Evolutionary conservation across 2,888 invertebrate genomes (phyloP).

Genomic region (Eudemis profundana): DNA sequence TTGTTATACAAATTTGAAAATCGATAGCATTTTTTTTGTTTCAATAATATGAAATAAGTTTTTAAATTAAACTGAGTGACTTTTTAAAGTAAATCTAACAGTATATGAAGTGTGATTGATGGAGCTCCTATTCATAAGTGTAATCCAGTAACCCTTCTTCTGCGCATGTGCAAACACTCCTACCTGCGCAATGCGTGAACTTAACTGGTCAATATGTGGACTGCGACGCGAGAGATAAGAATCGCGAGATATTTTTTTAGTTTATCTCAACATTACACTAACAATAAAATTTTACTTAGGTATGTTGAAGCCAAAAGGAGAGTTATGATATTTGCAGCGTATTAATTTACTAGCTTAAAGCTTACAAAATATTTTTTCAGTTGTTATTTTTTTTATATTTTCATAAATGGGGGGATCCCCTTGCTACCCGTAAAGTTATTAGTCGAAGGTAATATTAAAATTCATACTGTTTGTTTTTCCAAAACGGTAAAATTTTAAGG

Average conservation of each 20-base stretch:
- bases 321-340: too few relatives aligned
- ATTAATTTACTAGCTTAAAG: too few relatives aligned
- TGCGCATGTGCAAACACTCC: conserved; percentile 65
- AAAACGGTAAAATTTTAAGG: too few relatives aligned
- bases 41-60: not conserved
- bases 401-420: too few relatives aligned
- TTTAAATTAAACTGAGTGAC: not conserved
- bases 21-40: not conserved
- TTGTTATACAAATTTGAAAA: not conserved
- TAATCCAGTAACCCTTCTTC: conserved; percentile 40
- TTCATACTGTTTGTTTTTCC: too few relatives aligned
- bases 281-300: too few relatives aligned
- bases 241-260: conserved; percentile 42
- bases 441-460: too few relatives aligned
- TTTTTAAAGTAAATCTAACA: not conserved
- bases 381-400: too few relatives aligned
- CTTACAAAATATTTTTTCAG: too few relatives aligned
- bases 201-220: conserved; percentile 62
- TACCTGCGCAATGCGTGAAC: conserved; percentile 63
- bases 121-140: not conserved
- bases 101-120: conserved; percentile 1
- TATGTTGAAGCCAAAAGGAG: too few relatives aligned
- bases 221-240: conserved; percentile 54
- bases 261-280: not conserved
- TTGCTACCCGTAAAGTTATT: too few relatives aligned